Percentiles rank a stretch among this genome's conserved stretches.
Conservation (phyloP, 2,113 vertebrate genomes). For the Seriola aureovittata region DNA sequence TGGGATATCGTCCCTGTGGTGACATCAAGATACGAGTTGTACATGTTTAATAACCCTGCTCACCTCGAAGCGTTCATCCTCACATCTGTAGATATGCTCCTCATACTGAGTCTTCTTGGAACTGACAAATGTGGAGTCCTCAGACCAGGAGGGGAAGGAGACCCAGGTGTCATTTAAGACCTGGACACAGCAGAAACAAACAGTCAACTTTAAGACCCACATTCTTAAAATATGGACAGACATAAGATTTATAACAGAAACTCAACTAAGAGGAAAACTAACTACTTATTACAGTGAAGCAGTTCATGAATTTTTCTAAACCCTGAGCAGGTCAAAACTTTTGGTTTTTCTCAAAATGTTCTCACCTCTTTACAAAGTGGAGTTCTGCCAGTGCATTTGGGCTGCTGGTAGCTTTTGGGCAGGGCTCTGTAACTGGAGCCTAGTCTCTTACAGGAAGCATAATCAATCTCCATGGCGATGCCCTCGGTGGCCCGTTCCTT, state of each 20-base stretch:
- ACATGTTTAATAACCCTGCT: neutral
- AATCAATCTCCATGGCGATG: slow-evolving; percentile 99
- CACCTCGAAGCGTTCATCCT: slow-evolving; percentile 99
- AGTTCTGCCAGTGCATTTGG: slow-evolving; percentile 97
- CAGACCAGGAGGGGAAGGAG: slow-evolving; percentile 99
- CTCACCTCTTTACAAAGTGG: slow-evolving; percentile 98
- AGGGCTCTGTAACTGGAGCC: slow-evolving; percentile 98
- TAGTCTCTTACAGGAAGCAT: slow-evolving; percentile 96
- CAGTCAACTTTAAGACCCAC: neutral
- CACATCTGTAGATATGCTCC: slow-evolving; percentile 98
- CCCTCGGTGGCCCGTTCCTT: slow-evolving; percentile 97
- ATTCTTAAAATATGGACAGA: neutral
- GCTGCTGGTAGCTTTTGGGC: slow-evolving; percentile 98
- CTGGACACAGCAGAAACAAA: slow-evolving; percentile 73
- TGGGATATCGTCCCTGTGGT: neutral
- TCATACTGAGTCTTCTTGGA: slow-evolving; percentile 99
- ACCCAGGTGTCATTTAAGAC: slow-evolving; percentile 99
- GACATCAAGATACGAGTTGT: neutral
- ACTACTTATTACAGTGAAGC: neutral
- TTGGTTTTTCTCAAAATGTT: neutral
- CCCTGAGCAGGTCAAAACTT: neutral
- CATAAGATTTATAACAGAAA: too few relatives aligned
- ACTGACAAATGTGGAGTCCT: slow-evolving; percentile 98
- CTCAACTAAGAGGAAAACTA: too few relatives aligned
- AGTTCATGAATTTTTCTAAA: neutral